Evolutionary conservation across 2,888 invertebrate genomes (phyloP).

Genomic region (Crocallis elinguaria): DNA sequence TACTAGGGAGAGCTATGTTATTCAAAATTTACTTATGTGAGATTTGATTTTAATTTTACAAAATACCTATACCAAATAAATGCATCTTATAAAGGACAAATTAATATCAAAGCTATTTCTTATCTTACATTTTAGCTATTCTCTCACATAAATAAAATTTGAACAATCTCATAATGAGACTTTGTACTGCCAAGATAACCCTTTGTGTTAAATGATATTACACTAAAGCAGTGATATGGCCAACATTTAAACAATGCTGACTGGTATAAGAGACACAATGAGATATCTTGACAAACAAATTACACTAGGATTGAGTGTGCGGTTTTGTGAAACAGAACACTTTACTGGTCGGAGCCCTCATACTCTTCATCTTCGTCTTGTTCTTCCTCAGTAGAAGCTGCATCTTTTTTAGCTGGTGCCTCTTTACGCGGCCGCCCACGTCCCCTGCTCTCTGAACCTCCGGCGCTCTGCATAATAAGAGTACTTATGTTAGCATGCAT

Average conservation of each 20-base stretch:
- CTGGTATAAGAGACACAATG: slow-evolving; percentile 45
- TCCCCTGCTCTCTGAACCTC: slow-evolving; percentile 69
- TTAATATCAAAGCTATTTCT: slow-evolving; percentile 42
- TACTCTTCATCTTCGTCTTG: slow-evolving; percentile 81
- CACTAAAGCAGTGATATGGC: slow-evolving; percentile 29
- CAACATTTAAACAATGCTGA: slow-evolving; percentile 16
- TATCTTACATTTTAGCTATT: slow-evolving; percentile 53
- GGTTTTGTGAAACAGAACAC: slow-evolving; percentile 56
- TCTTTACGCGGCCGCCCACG: slow-evolving; percentile 81
- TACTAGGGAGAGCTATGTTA: slow-evolving; percentile 77
- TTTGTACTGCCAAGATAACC: slow-evolving; percentile 76
- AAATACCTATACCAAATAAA: slow-evolving; percentile 53
- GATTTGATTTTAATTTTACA: slow-evolving; percentile 47
- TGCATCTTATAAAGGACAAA: slow-evolving; percentile 50
- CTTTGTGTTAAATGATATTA: slow-evolving; percentile 47
- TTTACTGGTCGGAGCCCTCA: slow-evolving; percentile 82
- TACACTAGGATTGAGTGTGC: slow-evolving; percentile 75
- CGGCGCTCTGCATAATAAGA: slow-evolving; percentile 55
- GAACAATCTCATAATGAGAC: slow-evolving; percentile 66
- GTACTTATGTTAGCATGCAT: too few relatives aligned
- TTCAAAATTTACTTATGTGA: slow-evolving; percentile 75
- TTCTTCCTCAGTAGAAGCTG: slow-evolving; percentile 78
- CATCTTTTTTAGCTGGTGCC: slow-evolving; percentile 78
- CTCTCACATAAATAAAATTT: slow-evolving; percentile 73
- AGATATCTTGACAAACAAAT: slow-evolving; percentile 79